Evolutionary conservation across 2,888 invertebrate genomes (phyloP).

Genomic region (Noctua pronuba): DNA sequence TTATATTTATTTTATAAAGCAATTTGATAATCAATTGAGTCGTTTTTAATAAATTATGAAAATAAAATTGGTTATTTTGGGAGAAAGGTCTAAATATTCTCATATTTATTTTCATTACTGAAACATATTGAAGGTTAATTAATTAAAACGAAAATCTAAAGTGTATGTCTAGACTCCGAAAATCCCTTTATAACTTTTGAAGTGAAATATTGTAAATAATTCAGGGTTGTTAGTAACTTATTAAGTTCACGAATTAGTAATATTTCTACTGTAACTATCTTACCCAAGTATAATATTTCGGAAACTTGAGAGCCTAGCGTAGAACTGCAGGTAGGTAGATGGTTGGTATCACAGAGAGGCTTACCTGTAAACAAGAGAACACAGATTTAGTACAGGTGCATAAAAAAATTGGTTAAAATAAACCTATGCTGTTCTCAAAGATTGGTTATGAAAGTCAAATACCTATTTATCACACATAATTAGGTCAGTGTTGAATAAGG

Average conservation of each 20-base stretch:
- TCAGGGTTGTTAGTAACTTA: background rate
- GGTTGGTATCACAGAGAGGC: background rate
- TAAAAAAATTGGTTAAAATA: background rate
- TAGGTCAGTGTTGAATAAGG: too few species aligned
- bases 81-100: background rate
- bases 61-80: background rate
- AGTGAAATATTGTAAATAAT: background rate
- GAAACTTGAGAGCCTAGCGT: background rate
- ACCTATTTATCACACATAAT: background rate
- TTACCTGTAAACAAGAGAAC: conserved; percentile 20
- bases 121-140: background rate
- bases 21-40: conserved; percentile 24
- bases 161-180: background rate
- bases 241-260: background rate
- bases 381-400: background rate
- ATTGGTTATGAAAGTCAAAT: background rate
- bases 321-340: background rate
- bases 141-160: background rate
- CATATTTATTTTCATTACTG: background rate
- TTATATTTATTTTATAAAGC: conserved; percentile 20
- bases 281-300: background rate
- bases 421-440: background rate
- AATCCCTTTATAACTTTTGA: background rate
- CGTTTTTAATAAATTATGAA: background rate
- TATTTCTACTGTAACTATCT: background rate